Base-by-base conservation (phyloP, 2,888 invertebrate species). In the Gryllus longicercus region DNA sequence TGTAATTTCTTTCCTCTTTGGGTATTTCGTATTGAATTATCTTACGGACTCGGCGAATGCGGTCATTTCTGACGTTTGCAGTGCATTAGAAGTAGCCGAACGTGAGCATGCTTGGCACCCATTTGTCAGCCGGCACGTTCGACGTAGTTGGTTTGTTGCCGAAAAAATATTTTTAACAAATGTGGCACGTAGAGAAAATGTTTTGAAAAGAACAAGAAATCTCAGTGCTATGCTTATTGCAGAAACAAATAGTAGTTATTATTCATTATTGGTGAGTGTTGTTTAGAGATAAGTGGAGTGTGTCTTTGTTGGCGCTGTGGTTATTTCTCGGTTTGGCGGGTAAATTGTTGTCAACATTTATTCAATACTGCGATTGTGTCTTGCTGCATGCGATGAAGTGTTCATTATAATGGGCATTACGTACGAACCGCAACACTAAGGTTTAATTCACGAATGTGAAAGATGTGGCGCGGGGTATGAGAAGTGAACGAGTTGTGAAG, bases 31-130 rank as follows among this genome's bases (percentile, higher is more conserved):
- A 63, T 63, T 63, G 63, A 63, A 63, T 63, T 63, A 63, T n/a
- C 63, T 63, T 63, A 63, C 14, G 75, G 75, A 76, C 21, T 25
- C 76, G 51, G 79, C 38, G 51, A 51, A 76, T 76, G 50, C 75
- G 49, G 18, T 51, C 25, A 63, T 51, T 79, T 79, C 76, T 79
- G 79, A 79, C 79, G 63, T 77, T 79, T 76, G 49, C 76, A 63
- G 38, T 79, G 75, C 63, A n/a, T 63, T 63, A 63, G 63, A 63
- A 63, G 63, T 63, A 63, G 63, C 63, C 63, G 63, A 63, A 63
- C 63, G 63, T 18, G 63, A 63, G 63, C 63, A 63, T 63, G 50
- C 25, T 80, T 75, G 80, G 78, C 78, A 77, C 77, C 18, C 77
- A 25, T 21, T 76, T 76, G n/a, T 38, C 51, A 38, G 25, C 25